A percentile compares a stretch with the other conserved stretches of the same genome.
Conservation (phyloP, 2,113 vertebrate genomes). For the Numida meleagris region DNA sequence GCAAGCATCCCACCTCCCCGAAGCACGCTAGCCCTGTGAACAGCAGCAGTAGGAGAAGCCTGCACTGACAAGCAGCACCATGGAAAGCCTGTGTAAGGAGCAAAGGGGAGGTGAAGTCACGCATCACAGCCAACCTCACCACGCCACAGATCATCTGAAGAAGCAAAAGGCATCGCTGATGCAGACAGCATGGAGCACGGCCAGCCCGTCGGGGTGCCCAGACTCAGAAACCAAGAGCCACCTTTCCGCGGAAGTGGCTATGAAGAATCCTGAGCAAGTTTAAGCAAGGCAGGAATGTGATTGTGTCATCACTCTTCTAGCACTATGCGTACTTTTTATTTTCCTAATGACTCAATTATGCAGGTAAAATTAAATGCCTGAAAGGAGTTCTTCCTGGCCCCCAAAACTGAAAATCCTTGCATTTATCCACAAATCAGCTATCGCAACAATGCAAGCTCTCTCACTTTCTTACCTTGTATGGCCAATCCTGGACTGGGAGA, state of each 20-base stretch:
- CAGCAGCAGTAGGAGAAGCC: background rate
- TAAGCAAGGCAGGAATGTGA: slow-evolving; percentile 52
- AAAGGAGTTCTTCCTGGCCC: slow-evolving; percentile 28
- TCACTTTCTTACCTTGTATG: background rate
- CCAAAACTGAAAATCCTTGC: background rate
- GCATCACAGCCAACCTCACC: fast-evolving
- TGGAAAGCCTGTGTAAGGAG: background rate
- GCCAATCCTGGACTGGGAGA: background rate
- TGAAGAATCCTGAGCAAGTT: slow-evolving; percentile 37
- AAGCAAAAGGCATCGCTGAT: background rate
- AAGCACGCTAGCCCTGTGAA: background rate
- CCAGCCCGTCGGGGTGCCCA: slow-evolving; percentile 53
- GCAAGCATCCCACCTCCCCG: background rate
- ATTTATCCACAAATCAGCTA: background rate
- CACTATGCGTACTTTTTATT: slow-evolving; percentile 24
- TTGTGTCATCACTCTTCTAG: slow-evolving; percentile 53
- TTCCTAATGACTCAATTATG: slow-evolving; percentile 58
- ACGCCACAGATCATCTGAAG: fast-evolving
- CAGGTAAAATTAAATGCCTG: slow-evolving; percentile 38
- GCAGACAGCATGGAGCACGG: background rate
- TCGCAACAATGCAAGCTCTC: background rate
- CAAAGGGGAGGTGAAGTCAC: background rate
- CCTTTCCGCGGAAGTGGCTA: slow-evolving; percentile 16
- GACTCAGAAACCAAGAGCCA: slow-evolving; percentile 24
- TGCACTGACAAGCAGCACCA: background rate